These are phyloP conservation scores for Notocelia uddmanniana DNA, from an alignment of 2,888 invertebrate species.

Conservation along the genomic window DNA sequence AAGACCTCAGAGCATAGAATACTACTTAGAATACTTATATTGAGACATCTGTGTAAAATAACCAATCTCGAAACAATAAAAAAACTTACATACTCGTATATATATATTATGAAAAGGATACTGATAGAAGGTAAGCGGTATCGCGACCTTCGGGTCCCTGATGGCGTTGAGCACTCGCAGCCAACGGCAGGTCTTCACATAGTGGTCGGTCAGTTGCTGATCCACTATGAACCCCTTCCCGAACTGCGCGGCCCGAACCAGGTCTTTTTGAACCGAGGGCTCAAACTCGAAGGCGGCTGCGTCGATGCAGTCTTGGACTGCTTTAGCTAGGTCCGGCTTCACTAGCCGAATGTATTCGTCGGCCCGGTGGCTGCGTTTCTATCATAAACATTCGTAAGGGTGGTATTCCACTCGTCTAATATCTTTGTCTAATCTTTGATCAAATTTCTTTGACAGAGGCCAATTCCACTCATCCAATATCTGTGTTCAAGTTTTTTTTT, in stretches of 20 bases:
- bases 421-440: no score
- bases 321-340: conserved; percentile 91
- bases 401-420: no score
- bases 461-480: no score
- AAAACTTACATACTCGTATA: no score
- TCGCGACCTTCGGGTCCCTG: conserved; percentile 93
- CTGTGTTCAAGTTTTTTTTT: no score
- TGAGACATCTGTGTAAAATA: no score
- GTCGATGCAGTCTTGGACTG: conserved; percentile 96
- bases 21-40: no score
- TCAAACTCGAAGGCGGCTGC: conserved; percentile 97
- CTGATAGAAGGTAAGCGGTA: conserved; percentile 96
- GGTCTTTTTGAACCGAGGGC: conserved; percentile 94
- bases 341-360: conserved; percentile 97
- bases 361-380: conserved; percentile 95
- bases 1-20: no score
- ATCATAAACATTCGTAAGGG: conserved; percentile 51
- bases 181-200: conserved; percentile 94
- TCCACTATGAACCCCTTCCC: conserved; percentile 96
- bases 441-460: no score
- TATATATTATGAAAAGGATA: conserved; percentile 85
- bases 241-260: conserved; percentile 96
- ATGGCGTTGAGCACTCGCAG: conserved; percentile 96
- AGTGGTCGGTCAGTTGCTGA: conserved; percentile 89
- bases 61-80: no score